Percentiles rank a stretch among this genome's conserved stretches.
These are phyloP conservation scores for Drosophila sechellia DNA, from an alignment of 1,140 invertebrate genomes.

Conservation along the genomic window DNA sequence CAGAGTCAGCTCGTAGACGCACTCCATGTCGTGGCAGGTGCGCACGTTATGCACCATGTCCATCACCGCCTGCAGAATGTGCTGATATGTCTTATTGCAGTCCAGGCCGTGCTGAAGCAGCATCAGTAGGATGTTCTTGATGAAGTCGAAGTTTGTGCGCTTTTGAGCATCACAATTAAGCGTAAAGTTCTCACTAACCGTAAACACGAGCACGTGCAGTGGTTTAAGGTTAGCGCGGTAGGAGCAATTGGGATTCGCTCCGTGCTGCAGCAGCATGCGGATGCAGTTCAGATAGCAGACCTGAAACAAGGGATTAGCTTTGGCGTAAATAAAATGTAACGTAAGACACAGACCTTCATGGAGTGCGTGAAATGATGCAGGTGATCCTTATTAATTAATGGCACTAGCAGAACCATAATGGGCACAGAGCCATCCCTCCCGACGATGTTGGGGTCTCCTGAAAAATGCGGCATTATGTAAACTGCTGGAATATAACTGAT, in stretches of 20 bases:
- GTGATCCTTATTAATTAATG: conserved; percentile 91
- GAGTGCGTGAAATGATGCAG: conserved; percentile 90
- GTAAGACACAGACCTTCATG: conserved; percentile 87
- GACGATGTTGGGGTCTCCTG: conserved; percentile 88
- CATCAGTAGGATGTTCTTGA: conserved; percentile 88
- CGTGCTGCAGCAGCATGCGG: conserved; percentile 88
- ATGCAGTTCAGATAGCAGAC: conserved; percentile 91
- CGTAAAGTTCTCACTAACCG: conserved; percentile 90
- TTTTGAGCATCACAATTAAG: conserved; percentile 88
- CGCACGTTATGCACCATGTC: conserved; percentile 90
- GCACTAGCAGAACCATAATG: conserved; percentile 90
- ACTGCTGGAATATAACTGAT: neutral
- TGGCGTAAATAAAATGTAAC: neutral
- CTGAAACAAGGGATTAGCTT: conserved; percentile 62
- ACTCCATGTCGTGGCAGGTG: conserved; percentile 87
- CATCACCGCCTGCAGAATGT: conserved; percentile 88
- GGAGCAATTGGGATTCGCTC: conserved; percentile 90
- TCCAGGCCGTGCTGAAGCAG: conserved; percentile 89
- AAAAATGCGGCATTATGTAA: neutral
- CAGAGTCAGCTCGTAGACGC: conserved; percentile 89
- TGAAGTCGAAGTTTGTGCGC: conserved; percentile 88
- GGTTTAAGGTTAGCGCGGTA: conserved; percentile 89
- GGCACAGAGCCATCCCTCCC: conserved; percentile 90
- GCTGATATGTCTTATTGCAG: conserved; percentile 88
- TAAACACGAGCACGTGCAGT: conserved; percentile 90